These are phyloP conservation scores for Cepaea hortensis DNA, from an alignment of 2,888 invertebrate genomes.

Conservation along the genomic window DNA sequence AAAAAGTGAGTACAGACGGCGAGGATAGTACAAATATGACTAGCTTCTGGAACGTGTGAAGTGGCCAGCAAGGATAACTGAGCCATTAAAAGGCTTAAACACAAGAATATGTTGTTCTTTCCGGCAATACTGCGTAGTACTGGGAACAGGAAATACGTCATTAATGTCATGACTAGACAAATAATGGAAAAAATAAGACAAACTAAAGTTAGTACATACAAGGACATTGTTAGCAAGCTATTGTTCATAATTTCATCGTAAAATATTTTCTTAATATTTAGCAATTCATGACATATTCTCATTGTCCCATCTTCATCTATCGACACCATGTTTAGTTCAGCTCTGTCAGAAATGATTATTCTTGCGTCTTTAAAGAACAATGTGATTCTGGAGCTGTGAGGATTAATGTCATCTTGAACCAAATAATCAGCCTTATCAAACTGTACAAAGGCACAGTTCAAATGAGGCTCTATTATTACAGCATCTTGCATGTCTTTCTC, in stretches of 20 bases:
- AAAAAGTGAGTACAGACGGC: slow-evolving; percentile 36
- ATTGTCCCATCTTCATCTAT: slow-evolving; percentile 24
- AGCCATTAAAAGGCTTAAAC: slow-evolving; percentile 17
- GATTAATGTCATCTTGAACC: background rate
- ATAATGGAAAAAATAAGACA: slow-evolving; percentile 28
- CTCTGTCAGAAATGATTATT: background rate
- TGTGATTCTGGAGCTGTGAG: background rate
- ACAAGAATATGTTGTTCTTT: slow-evolving; percentile 35
- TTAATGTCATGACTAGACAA: slow-evolving; percentile 28
- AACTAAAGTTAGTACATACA: slow-evolving; percentile 17
- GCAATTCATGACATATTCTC: slow-evolving; percentile 16
- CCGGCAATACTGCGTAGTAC: slow-evolving; percentile 30
- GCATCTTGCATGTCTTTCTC: background rate
- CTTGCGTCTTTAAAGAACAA: background rate
- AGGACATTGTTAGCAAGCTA: background rate
- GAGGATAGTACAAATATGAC: background rate
- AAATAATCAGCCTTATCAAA: background rate
- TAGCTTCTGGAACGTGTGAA: background rate
- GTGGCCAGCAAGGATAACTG: slow-evolving; percentile 9
- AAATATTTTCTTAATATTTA: background rate
- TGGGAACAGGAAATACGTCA: slow-evolving; percentile 39
- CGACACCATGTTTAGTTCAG: slow-evolving; percentile 8
- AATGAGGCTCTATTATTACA: background rate
- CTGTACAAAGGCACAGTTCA: slow-evolving; percentile 17
- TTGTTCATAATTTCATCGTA: background rate